A percentile compares a stretch with the other conserved stretches of the same genome.
phyloP scores from a whole-genome alignment of 1,140 invertebrate species.

The Sesamia nonagrioides region DNA sequence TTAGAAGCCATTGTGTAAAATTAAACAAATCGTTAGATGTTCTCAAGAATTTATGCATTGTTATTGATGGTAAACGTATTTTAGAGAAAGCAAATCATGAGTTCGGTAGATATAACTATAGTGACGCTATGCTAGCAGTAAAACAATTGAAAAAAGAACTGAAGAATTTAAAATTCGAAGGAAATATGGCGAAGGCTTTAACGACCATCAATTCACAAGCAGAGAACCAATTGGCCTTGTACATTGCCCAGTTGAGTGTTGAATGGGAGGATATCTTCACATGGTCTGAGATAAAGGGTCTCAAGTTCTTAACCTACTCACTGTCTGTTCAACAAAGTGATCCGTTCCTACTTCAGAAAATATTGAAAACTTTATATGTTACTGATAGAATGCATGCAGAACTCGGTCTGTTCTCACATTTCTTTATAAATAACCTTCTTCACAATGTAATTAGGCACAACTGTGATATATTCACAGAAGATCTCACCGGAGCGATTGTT shows the following conservation, averaged over 20 bases:
- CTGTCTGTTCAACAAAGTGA: conserved; percentile 80
- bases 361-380: conserved; percentile 75
- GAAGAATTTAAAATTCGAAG: conserved; percentile 70
- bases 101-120: conserved; percentile 74
- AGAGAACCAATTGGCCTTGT: conserved; percentile 76
- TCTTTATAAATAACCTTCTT: conserved; percentile 76
- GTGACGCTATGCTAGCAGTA: conserved; percentile 71
- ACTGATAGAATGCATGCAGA: conserved; percentile 75
- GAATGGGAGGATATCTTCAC: conserved; percentile 82
- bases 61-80: conserved; percentile 69
- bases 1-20: conserved; percentile 66
- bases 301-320: conserved; percentile 73
- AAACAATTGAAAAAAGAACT: conserved; percentile 70
- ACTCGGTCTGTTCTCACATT: conserved; percentile 75
- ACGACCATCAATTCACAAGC: conserved; percentile 67
- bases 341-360: conserved; percentile 68
- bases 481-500: conserved; percentile 73
- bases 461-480: conserved; percentile 83
- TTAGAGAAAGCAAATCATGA: conserved; percentile 75
- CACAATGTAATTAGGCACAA: conserved; percentile 78
- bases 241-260: conserved; percentile 73
- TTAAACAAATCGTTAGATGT: conserved; percentile 61
- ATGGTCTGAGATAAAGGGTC: conserved; percentile 74
- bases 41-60: conserved; percentile 71
- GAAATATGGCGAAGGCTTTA: conserved; percentile 68